Percentiles rank a stretch among this genome's conserved stretches.
Conservation (phyloP, 2,888 invertebrate species). For the Tubulanus polymorphus region DNA sequence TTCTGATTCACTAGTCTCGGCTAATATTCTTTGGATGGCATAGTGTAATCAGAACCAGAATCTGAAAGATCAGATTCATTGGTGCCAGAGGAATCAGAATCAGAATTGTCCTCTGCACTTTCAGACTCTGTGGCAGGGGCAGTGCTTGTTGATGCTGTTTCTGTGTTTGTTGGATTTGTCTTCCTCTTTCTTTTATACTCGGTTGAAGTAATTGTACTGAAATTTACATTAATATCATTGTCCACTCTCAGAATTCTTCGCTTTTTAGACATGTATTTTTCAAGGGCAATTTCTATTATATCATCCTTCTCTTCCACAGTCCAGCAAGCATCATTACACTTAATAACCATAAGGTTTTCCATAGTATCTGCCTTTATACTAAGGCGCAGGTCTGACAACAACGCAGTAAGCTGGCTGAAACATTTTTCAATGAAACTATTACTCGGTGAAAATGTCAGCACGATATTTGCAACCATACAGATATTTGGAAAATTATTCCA, state of each 20-base stretch:
- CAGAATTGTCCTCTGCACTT: too few species aligned
- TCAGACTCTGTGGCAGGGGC: too few species aligned
- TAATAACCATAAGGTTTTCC: slow-evolving; percentile 3
- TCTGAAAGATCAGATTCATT: too few species aligned
- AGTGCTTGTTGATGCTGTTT: too few species aligned
- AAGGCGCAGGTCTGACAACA: not conserved
- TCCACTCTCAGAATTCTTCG: not conserved
- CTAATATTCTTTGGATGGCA: too few species aligned
- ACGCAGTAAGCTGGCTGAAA: slow-evolving; percentile 5
- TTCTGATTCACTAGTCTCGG: too few species aligned
- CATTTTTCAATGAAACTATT: slow-evolving; percentile 1
- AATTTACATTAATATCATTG: too few species aligned
- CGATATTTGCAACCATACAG: not conserved
- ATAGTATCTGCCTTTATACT: not conserved
- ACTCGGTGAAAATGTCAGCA: not conserved
- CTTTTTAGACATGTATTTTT: not conserved
- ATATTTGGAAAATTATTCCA: slow-evolving; percentile 5
- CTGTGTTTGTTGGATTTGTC: too few species aligned
- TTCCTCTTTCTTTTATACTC: too few species aligned
- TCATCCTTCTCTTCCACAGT: not conserved
- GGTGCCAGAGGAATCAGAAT: too few species aligned
- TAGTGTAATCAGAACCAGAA: too few species aligned
- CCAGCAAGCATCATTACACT: not conserved
- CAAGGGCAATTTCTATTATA: not conserved
- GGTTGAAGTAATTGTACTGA: too few species aligned